Percentiles rank a stretch among this genome's conserved stretches.
Evolutionary conservation across 2,888 invertebrate genomes (phyloP).

Genomic region (Volucella zonaria): DNA sequence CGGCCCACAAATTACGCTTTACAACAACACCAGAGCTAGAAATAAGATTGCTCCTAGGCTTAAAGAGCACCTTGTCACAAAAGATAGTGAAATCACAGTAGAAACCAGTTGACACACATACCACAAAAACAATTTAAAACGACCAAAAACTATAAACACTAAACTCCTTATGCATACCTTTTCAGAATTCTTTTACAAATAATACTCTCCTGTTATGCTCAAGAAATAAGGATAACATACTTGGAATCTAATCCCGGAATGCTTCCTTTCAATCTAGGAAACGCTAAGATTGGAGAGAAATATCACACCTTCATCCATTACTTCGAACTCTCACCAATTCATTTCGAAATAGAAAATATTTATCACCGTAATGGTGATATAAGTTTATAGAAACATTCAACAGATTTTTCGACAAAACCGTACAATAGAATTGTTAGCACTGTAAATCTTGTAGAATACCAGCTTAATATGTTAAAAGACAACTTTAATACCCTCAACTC

Average conservation of each 20-base stretch:
- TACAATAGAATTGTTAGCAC: background rate
- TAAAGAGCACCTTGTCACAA: constrained; percentile 17
- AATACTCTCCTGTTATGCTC: constrained; percentile 9
- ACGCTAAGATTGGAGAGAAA: constrained; percentile 5
- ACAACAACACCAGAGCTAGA: constrained; percentile 23
- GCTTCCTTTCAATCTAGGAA: constrained; percentile 1
- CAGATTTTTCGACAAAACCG: constrained; percentile 14
- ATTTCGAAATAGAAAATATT: constrained; percentile 19
- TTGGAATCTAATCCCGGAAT: constrained; percentile 20
- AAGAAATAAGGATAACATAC: constrained; percentile 11
- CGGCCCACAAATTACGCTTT: too few species aligned
- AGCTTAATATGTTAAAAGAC: constrained; percentile 5
- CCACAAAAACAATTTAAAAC: constrained; percentile 46
- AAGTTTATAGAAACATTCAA: background rate
- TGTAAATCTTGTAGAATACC: background rate
- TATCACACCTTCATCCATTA: constrained; percentile 21
- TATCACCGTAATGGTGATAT: constrained; percentile 12
- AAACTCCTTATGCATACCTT: constrained; percentile 8
- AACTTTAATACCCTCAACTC: constrained; percentile 1
- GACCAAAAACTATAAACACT: constrained; percentile 7
- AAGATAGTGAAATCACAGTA: constrained; percentile 28
- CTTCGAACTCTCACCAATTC: too few species aligned
- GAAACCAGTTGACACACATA: constrained; percentile 8
- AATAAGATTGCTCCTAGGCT: constrained; percentile 33
- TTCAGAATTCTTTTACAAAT: constrained; percentile 14